These are phyloP conservation scores for Platyrinchus mystaceus DNA, from an alignment of 2,797 vertebrate species.

Conservation along the genomic window DNA sequence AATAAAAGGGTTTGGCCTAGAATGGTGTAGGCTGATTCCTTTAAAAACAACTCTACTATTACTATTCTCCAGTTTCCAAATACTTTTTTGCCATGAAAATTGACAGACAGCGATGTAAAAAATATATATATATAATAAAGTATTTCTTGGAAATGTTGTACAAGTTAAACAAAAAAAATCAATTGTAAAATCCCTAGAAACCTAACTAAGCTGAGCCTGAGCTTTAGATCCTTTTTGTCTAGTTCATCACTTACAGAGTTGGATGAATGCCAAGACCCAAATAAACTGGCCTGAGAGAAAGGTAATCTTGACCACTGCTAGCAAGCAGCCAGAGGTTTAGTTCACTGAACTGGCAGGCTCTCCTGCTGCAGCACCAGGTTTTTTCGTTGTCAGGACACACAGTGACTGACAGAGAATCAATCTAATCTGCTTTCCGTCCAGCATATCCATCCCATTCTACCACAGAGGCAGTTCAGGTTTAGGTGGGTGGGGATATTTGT, in stretches of 20 bases:
- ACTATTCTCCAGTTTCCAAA: slow-evolving; percentile 62
- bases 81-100: slow-evolving; percentile 53
- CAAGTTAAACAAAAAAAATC: neutral
- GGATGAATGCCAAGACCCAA: neutral
- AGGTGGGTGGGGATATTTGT: neutral
- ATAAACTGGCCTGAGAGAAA: neutral
- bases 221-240: neutral
- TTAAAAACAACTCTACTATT: slow-evolving; percentile 62
- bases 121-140: neutral
- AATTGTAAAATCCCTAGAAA: slow-evolving; percentile 34
- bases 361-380: neutral
- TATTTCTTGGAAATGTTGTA: slow-evolving; percentile 58
- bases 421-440: neutral
- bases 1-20: slow-evolving; percentile 71
- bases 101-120: slow-evolving; percentile 44
- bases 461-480: neutral
- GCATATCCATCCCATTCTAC: neutral
- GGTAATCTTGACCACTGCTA: neutral
- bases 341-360: neutral
- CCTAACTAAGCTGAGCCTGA: neutral
- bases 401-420: neutral
- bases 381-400: fast-evolving
- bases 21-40: slow-evolving; percentile 57
- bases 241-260: neutral
- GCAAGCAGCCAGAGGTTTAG: neutral